Evolutionary conservation across 2,888 invertebrate genomes (phyloP).

Genomic region (Xestia c-nigrum): DNA sequence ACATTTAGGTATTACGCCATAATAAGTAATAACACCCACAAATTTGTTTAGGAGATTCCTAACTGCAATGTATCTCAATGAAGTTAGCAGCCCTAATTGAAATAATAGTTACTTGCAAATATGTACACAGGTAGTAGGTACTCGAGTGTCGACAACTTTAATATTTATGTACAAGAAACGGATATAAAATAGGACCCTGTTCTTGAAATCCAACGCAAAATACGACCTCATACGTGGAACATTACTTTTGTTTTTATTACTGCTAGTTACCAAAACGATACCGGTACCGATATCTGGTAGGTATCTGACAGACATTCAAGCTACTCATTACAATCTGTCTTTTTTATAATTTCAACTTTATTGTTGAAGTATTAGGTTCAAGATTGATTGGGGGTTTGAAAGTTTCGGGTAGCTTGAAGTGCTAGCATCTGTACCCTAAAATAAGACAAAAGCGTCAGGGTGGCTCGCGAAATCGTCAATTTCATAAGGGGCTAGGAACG

Average conservation of each 20-base stretch:
- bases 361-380: no score
- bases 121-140: neutral
- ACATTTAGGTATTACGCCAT: neutral
- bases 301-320: no score
- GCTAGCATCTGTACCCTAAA: neutral
- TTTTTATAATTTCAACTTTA: no score
- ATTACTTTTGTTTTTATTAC: neutral
- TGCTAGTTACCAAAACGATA: neutral
- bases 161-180: slow-evolving; percentile 21
- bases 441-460: no score
- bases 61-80: neutral
- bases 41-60: neutral
- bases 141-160: neutral
- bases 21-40: neutral
- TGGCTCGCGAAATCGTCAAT: no score
- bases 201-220: slow-evolving; percentile 25
- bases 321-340: no score
- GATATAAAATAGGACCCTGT: slow-evolving; percentile 20
- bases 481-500: no score
- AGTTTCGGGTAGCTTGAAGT: no score
- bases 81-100: slow-evolving; percentile 24
- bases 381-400: no score
- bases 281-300: no score
- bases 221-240: slow-evolving; percentile 8
- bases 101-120: neutral